Percentiles rank a stretch among this genome's conserved stretches.
These are phyloP conservation scores for Solen grandis DNA, from an alignment of 1,140 invertebrate species.

Conservation along the genomic window DNA sequence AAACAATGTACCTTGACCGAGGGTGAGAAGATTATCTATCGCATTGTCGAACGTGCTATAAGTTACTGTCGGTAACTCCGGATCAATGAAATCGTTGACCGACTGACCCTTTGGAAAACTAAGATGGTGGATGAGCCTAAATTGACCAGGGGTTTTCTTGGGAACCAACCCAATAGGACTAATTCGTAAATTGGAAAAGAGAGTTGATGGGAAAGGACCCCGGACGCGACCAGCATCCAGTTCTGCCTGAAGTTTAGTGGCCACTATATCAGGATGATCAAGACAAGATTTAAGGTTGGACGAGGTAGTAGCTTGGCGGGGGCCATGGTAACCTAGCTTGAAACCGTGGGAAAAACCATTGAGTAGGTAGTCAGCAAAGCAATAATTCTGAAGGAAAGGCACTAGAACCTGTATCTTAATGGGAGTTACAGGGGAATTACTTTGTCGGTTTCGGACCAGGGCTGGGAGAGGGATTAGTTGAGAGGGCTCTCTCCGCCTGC, in stretches of 20 bases:
- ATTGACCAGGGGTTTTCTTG: too few species aligned
- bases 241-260: background rate
- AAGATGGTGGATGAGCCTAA: too few species aligned
- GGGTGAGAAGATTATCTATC: background rate
- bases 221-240: background rate
- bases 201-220: too few species aligned
- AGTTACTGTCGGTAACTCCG: background rate
- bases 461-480: background rate
- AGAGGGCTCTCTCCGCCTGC: background rate
- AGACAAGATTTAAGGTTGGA: background rate
- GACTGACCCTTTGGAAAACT: constrained; percentile 19
- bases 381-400: background rate
- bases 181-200: too few species aligned
- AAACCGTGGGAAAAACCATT: constrained; percentile 22
- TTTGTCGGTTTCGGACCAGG: background rate
- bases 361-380: background rate
- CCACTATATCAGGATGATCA: background rate
- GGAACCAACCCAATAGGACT: too few species aligned
- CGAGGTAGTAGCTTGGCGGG: background rate
- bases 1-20: background rate
- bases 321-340: background rate
- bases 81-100: constrained; percentile 36
- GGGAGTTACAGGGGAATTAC: too few species aligned
- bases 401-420: background rate
- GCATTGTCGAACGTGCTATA: too few species aligned